Evolutionary conservation across 2,113 vertebrate species (phyloP).

Genomic region (Sapajus apella): DNA sequence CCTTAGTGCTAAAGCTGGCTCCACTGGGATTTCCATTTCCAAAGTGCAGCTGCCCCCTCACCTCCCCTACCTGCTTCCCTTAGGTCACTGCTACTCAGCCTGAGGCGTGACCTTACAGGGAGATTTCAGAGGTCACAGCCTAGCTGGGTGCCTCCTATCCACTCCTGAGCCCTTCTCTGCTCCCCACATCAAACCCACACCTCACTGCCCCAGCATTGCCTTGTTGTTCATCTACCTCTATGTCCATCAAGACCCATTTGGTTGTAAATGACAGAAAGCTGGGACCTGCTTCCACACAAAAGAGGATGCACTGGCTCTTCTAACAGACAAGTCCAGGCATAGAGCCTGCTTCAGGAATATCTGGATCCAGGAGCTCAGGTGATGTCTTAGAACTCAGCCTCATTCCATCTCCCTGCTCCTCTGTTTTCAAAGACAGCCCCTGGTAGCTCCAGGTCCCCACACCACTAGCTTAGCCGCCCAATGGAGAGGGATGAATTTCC

Average conservation of each 20-base stretch:
- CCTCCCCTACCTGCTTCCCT: neutral
- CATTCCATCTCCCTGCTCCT: neutral
- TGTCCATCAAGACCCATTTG: neutral
- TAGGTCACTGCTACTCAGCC: neutral
- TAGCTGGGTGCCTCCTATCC: neutral
- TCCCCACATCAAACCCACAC: fast-evolving
- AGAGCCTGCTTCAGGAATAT: neutral
- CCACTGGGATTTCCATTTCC: neutral
- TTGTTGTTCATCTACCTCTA: fast-evolving
- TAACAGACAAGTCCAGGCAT: neutral
- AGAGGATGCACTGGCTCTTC: neutral
- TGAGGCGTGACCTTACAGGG: neutral
- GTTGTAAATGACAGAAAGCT: neutral
- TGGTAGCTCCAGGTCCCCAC: neutral
- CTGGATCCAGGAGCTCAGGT: neutral
- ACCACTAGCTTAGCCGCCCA: too few relatives aligned
- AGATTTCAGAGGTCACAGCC: neutral
- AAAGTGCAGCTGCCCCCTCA: neutral
- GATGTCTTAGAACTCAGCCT: neutral
- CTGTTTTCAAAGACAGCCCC: neutral
- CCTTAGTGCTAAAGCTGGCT: neutral
- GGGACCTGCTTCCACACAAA: neutral
- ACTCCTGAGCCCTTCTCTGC: neutral
- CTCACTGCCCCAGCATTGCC: neutral
- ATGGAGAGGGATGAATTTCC: neutral